Conservation (phyloP, 2,888 invertebrate genomes). For the Eilema sororculum region DNA sequence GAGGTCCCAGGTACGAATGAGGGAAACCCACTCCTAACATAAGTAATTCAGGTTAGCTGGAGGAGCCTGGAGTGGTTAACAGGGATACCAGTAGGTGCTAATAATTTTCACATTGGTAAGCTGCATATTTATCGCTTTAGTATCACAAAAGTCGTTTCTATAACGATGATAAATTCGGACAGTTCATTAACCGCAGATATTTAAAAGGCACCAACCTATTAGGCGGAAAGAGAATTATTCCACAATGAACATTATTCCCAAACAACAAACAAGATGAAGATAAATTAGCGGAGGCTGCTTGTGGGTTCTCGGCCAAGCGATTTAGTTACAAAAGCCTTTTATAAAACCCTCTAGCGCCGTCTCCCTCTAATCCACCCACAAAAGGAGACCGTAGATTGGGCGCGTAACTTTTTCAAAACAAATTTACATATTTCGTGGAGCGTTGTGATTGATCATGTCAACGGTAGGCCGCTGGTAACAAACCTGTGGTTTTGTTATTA, state of each 20-base stretch:
- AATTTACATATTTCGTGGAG: constrained; percentile 74
- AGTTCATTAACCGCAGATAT: constrained; percentile 1
- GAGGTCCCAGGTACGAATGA: no score
- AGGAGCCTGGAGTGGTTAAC: no score
- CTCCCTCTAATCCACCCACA: constrained; percentile 59
- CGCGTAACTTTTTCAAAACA: constrained; percentile 74
- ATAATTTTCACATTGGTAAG: no score
- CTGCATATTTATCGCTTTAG: neutral
- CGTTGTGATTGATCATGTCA: constrained; percentile 66
- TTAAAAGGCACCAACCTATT: constrained; percentile 15
- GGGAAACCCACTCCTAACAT: no score
- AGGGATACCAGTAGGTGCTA: no score
- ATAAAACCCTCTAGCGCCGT: constrained; percentile 62
- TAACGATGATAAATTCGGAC: neutral
- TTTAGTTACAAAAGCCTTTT: constrained; percentile 65
- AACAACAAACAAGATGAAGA: constrained; percentile 61
- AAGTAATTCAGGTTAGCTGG: no score
- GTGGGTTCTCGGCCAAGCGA: constrained; percentile 49
- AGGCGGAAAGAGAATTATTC: constrained; percentile 23
- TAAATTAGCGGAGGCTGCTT: constrained; percentile 59
- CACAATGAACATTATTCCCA: constrained; percentile 45
- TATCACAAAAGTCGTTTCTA: neutral
- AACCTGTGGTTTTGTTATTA: constrained; percentile 6
- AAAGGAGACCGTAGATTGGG: constrained; percentile 68
- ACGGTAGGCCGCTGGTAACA: constrained; percentile 23